Evolutionary conservation across 2,113 vertebrate species (phyloP).

Genomic region (Tyrannus savana): DNA sequence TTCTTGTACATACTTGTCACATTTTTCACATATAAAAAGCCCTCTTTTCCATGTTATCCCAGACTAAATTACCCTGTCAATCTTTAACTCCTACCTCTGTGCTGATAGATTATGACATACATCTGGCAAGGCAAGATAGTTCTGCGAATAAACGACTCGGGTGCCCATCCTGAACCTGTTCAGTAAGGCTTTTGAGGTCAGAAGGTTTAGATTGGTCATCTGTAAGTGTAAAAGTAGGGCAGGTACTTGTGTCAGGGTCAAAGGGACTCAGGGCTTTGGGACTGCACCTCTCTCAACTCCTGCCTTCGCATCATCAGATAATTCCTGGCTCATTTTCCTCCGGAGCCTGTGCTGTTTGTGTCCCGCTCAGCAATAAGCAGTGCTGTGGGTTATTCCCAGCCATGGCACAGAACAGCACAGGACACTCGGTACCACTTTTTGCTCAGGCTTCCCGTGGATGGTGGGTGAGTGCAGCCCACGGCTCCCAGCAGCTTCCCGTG

Average conservation of each 20-base stretch:
- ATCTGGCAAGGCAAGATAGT: neutral
- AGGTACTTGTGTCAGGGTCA: neutral
- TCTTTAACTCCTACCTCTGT: neutral
- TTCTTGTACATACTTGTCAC: neutral
- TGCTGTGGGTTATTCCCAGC: neutral
- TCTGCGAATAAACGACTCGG: neutral
- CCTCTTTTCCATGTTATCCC: neutral
- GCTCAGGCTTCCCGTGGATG: rapidly evolving
- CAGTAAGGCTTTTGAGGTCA: neutral
- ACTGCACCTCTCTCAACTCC: neutral
- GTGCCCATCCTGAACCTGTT: neutral
- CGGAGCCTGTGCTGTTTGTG: neutral
- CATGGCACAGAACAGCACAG: rapidly evolving
- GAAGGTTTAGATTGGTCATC: neutral
- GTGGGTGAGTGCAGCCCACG: neutral
- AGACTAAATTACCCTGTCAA: neutral
- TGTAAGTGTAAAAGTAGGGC: neutral
- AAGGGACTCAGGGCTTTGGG: neutral
- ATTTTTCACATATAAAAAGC: neutral
- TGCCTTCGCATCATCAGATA: rapidly evolving
- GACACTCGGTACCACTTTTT: neutral
- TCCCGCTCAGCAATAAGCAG: neutral
- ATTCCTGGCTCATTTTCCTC: rapidly evolving
- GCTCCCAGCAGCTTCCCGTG: neutral
- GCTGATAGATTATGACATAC: neutral